Evolutionary conservation across 2,888 invertebrate genomes (phyloP).

Genomic region (Priapulus caudatus): DNA sequence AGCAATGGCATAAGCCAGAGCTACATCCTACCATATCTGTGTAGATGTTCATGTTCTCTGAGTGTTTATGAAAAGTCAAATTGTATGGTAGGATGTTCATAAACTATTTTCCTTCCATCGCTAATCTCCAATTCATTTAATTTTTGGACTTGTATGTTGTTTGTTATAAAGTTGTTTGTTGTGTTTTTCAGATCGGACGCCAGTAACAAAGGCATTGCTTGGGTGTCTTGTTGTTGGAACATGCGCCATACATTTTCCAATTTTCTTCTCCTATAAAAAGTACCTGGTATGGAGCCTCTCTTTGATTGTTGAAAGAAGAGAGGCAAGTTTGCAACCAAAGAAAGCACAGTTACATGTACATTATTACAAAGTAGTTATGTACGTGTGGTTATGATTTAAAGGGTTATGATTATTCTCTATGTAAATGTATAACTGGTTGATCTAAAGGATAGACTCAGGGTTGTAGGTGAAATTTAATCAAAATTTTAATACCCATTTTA

Average conservation of each 20-base stretch:
- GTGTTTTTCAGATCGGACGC: conserved; percentile 40
- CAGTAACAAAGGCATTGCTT: conserved; percentile 42
- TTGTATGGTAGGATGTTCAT: too few species aligned
- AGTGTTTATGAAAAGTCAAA: too few species aligned
- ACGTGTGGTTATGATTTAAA: conserved; percentile 1
- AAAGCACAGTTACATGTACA: conserved; percentile 2
- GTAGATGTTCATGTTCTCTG: too few species aligned
- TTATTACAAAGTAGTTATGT: conserved; percentile 6
- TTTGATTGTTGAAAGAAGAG: conserved; percentile 36
- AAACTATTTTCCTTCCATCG: too few species aligned
- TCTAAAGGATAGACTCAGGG: conserved; percentile 1
- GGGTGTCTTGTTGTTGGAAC: conserved; percentile 41
- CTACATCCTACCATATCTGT: too few species aligned
- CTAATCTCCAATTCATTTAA: too few species aligned
- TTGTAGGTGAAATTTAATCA: too few species aligned
- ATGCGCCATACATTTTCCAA: conserved; percentile 41
- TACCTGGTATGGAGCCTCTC: conserved; percentile 40
- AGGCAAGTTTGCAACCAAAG: conserved; percentile 29
- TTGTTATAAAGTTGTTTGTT: conserved; percentile 11
- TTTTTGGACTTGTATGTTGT: too few species aligned
- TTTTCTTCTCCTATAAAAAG: conserved; percentile 34
- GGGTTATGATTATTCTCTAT: background rate
- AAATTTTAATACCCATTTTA: too few species aligned
- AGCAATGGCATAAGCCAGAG: too few species aligned
- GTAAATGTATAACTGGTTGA: conserved; percentile 6